These are phyloP conservation scores for Ips typographus DNA, from an alignment of 1,140 invertebrate species.

Conservation along the genomic window DNA sequence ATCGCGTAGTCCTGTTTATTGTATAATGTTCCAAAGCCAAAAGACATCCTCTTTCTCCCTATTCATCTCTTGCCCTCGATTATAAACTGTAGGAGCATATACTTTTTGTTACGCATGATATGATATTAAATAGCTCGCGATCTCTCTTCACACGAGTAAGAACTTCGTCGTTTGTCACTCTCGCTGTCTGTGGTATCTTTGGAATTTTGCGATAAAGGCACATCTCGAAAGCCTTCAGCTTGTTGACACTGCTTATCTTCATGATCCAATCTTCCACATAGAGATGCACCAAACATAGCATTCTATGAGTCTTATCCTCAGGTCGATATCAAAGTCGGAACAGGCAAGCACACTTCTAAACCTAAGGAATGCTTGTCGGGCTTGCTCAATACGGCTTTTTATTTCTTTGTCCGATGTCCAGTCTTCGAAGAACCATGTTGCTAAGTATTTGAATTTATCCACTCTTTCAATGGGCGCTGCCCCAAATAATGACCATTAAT, in stretches of 20 bases:
- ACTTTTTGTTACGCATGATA: too few relatives aligned
- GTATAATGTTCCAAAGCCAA: too few relatives aligned
- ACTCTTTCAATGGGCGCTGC: too few relatives aligned
- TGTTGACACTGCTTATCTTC: not conserved
- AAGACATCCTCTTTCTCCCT: too few relatives aligned
- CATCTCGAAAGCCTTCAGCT: too few relatives aligned
- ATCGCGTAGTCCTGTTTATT: too few relatives aligned
- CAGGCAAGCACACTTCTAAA: not conserved
- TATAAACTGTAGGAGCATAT: too few relatives aligned
- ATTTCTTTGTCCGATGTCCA: not conserved
- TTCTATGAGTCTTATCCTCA: slow-evolving; percentile 2
- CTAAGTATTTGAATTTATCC: not conserved
- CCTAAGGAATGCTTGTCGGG: not conserved
- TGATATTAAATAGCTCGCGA: too few relatives aligned
- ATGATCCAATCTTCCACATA: slow-evolving; percentile 2
- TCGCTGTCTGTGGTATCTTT: not conserved
- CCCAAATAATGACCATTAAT: too few relatives aligned
- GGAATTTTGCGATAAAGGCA: not conserved
- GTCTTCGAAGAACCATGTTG: not conserved
- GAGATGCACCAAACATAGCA: not conserved
- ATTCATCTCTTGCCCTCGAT: too few relatives aligned
- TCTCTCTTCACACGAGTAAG: not conserved
- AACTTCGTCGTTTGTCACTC: not conserved
- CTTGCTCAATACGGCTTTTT: slow-evolving; percentile 11
- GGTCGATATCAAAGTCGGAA: slow-evolving; percentile 1